These are phyloP conservation scores for Chromobotia macracanthus DNA, from an alignment of 2,797 vertebrate species.

Conservation along the genomic window DNA sequence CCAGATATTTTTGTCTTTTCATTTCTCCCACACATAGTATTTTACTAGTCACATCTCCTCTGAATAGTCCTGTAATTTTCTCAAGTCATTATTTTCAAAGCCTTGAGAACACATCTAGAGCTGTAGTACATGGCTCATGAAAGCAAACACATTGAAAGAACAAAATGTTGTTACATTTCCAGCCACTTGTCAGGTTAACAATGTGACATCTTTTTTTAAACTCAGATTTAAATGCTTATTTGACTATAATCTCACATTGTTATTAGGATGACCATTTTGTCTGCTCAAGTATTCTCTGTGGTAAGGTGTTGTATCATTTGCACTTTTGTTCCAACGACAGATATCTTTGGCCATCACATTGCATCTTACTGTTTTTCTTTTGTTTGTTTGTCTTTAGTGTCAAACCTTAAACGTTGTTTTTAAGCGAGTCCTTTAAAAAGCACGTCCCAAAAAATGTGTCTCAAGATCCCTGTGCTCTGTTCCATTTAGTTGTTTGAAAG, in stretches of 20 bases:
- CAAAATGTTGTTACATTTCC: constrained; percentile 13
- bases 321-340: background rate
- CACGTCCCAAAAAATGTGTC: background rate
- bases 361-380: background rate
- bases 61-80: constrained; percentile 43
- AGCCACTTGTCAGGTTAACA: constrained; percentile 9
- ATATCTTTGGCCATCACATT: background rate
- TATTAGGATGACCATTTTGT: background rate
- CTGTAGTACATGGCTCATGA: constrained; percentile 12
- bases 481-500: background rate
- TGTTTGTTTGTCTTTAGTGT: background rate
- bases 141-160: constrained; percentile 29
- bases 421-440: background rate
- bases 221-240: background rate
- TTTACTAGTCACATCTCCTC: constrained; percentile 44
- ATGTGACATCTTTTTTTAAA: constrained; percentile 1
- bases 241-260: background rate
- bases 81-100: constrained; percentile 50
- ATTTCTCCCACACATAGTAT: constrained; percentile 24
- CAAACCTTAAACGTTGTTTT: background rate
- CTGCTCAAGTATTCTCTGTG: background rate
- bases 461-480: background rate
- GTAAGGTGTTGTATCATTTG: background rate
- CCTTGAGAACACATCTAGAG: constrained; percentile 11
- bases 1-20: constrained; percentile 31